Evolutionary conservation across 2,888 invertebrate species (phyloP).

Genomic region (Trissonchulus latispiculum): DNA sequence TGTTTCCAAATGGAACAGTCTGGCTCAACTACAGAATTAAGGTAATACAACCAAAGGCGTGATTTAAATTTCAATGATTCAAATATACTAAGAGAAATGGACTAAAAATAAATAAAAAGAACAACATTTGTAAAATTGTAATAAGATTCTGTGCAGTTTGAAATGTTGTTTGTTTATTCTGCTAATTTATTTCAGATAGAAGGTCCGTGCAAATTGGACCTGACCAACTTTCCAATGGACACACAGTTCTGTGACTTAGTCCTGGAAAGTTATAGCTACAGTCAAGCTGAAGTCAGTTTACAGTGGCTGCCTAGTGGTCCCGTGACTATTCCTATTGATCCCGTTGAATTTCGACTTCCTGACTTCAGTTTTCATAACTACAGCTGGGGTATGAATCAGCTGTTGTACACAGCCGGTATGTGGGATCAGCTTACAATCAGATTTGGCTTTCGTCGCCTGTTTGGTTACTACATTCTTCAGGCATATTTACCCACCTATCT

Average conservation of each 20-base stretch:
- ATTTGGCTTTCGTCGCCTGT: slow-evolving; percentile 14
- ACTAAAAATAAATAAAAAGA: too few relatives aligned
- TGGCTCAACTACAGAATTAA: slow-evolving; percentile 36
- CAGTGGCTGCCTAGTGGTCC: not conserved
- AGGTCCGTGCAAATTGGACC: slow-evolving; percentile 13
- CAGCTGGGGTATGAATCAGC: not conserved
- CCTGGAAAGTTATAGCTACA: slow-evolving; percentile 11
- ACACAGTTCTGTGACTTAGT: slow-evolving; percentile 12
- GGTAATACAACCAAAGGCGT: too few relatives aligned
- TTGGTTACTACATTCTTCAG: slow-evolving; percentile 17
- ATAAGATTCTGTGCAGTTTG: too few relatives aligned
- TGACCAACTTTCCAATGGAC: slow-evolving; percentile 18
- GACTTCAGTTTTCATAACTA: slow-evolving; percentile 11
- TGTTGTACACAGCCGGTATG: slow-evolving; percentile 18
- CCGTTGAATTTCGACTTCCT: not conserved
- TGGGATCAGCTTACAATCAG: slow-evolving; percentile 12
- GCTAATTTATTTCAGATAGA: too few relatives aligned
- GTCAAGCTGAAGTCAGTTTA: slow-evolving; percentile 10
- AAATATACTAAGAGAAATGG: too few relatives aligned
- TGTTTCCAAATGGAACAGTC: slow-evolving; percentile 43
- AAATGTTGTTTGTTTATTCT: too few relatives aligned
- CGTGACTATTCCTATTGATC: not conserved
- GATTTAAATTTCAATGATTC: too few relatives aligned
- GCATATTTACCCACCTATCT: slow-evolving; percentile 16
- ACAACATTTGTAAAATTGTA: too few relatives aligned